Conservation (phyloP, 1,140 invertebrate species). For the Brachionus manjavacas region DNA sequence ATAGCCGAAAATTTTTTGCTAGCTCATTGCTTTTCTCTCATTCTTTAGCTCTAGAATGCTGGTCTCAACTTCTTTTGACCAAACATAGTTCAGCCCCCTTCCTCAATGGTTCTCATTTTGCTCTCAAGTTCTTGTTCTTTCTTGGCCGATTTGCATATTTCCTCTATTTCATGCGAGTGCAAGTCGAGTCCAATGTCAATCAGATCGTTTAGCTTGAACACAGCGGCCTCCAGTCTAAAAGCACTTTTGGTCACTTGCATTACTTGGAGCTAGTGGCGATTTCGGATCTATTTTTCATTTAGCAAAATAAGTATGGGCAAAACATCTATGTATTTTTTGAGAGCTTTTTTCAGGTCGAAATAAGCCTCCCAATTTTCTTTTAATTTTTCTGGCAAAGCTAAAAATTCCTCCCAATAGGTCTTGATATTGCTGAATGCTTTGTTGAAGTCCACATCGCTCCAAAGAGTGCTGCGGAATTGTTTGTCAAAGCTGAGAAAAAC, state of each 20-base stretch:
- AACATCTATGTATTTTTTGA: constrained; percentile 27
- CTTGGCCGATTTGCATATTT: constrained; percentile 54
- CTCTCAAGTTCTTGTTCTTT: constrained; percentile 57
- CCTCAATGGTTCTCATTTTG: constrained; percentile 56
- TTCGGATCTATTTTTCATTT: constrained; percentile 51
- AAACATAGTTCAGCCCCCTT: constrained; percentile 53
- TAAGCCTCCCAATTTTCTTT: too few species aligned
- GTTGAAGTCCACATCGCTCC: constrained; percentile 50
- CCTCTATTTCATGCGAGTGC: constrained; percentile 54
- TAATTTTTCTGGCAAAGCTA: not conserved
- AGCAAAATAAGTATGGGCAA: constrained; percentile 23
- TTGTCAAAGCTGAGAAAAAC: constrained; percentile 56
- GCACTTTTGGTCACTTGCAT: constrained; percentile 56
- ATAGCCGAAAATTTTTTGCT: too few species aligned
- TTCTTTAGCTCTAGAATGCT: constrained; percentile 53
- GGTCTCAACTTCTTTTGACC: constrained; percentile 55
- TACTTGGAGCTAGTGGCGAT: constrained; percentile 57
- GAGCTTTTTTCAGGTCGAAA: not conserved
- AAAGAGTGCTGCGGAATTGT: constrained; percentile 54
- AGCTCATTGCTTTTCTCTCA: constrained; percentile 55
- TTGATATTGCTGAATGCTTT: not conserved
- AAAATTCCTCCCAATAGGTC: constrained; percentile 16
- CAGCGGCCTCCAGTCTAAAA: constrained; percentile 56
- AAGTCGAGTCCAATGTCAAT: constrained; percentile 55
- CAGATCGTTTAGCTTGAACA: too few species aligned